Conservation (phyloP, 2,888 invertebrate species). For the Malacosoma neustria region DNA sequence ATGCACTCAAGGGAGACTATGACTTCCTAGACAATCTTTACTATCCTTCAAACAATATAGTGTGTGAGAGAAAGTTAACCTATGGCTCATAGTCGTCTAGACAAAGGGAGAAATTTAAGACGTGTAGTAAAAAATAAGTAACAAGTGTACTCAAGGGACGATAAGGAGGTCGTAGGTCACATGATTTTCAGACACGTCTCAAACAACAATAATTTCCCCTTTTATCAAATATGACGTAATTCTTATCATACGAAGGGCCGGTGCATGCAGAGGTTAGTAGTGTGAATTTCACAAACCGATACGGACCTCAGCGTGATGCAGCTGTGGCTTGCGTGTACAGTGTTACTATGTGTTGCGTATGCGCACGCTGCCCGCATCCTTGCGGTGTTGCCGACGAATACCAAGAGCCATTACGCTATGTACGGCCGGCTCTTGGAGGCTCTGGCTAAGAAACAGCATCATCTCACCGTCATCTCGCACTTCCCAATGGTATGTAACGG, state of each 20-base stretch:
- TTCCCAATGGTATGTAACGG: slow-evolving; percentile 61
- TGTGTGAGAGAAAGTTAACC: too few relatives aligned
- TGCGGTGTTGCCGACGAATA: slow-evolving; percentile 66
- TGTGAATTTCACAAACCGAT: slow-evolving; percentile 33
- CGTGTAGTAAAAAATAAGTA: slow-evolving; percentile 1
- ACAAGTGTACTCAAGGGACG: neutral
- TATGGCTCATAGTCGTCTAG: too few relatives aligned
- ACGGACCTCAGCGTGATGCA: slow-evolving; percentile 53
- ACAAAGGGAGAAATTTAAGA: too few relatives aligned
- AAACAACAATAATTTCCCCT: too few relatives aligned
- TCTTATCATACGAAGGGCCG: slow-evolving; percentile 22
- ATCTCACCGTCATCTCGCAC: slow-evolving; percentile 63
- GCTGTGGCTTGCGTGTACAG: slow-evolving; percentile 42
- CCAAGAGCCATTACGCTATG: slow-evolving; percentile 71
- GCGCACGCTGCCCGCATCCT: slow-evolving; percentile 52
- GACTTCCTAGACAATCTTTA: too few relatives aligned
- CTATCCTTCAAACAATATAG: too few relatives aligned
- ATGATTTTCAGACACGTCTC: too few relatives aligned
- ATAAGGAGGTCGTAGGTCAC: too few relatives aligned
- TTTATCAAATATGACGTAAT: slow-evolving; percentile 23
- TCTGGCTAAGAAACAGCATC: slow-evolving; percentile 50
- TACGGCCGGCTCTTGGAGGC: slow-evolving; percentile 62
- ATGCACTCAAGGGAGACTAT: too few relatives aligned
- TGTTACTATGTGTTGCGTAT: slow-evolving; percentile 29
- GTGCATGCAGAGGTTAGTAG: slow-evolving; percentile 19